Evolutionary conservation across 1,140 invertebrate species (phyloP).

Genomic region (Adelges cooleyi): DNA sequence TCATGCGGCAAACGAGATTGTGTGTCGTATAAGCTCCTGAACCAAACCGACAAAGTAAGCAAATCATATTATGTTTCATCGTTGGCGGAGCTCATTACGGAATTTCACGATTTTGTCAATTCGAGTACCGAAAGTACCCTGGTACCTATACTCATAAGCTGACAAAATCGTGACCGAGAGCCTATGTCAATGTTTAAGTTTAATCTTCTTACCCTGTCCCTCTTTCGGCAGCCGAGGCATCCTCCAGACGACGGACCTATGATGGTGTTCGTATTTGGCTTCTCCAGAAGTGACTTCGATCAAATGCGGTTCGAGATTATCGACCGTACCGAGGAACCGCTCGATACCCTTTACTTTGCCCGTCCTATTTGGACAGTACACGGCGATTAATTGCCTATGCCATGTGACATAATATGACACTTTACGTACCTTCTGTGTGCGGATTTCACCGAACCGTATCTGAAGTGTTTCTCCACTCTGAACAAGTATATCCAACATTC

Average conservation of each 20-base stretch:
- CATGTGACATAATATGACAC: neutral
- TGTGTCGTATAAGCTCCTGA: constrained; percentile 92
- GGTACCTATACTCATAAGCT: neutral
- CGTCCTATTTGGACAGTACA: constrained; percentile 46
- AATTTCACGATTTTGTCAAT: neutral
- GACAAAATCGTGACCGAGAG: neutral
- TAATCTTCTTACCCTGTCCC: constrained; percentile 66
- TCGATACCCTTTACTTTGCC: constrained; percentile 91
- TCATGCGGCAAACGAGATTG: constrained; percentile 82
- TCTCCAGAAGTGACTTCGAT: constrained; percentile 96
- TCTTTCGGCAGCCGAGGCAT: constrained; percentile 92
- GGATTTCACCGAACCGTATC: constrained; percentile 97
- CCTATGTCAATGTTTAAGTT: neutral
- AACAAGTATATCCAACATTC: constrained; percentile 99
- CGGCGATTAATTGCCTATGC: no score
- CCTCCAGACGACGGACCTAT: constrained; percentile 93
- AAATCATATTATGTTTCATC: neutral
- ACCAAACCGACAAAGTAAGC: constrained; percentile 33
- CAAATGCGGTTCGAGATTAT: constrained; percentile 78
- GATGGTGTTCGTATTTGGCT: constrained; percentile 98
- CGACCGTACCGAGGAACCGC: constrained; percentile 81
- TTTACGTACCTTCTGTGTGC: constrained; percentile 62
- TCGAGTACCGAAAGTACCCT: no score
- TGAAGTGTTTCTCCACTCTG: constrained; percentile 94
- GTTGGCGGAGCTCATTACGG: neutral